phyloP scores from a whole-genome alignment of 2,797 vertebrate genomes.

The Argentina silus region DNA sequence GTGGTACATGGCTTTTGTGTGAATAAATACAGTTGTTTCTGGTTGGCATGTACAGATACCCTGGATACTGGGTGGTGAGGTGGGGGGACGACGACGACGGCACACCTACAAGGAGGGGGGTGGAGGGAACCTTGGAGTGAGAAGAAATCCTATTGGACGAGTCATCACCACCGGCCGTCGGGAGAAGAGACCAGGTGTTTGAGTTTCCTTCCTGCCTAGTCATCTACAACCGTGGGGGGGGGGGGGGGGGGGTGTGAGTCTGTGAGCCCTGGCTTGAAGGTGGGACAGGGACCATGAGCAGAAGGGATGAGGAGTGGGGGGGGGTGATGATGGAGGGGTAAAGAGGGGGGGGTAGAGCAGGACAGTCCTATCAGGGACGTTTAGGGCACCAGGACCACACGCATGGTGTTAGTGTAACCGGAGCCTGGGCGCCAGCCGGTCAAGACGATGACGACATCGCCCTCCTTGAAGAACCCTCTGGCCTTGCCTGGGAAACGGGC shows the following conservation, averaged over 20 bases:
- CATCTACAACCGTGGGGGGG: conserved; percentile 24
- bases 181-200: conserved; percentile 3
- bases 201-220: conserved; percentile 36
- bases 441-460: conserved; percentile 90
- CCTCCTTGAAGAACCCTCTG: conserved; percentile 93
- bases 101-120: neutral
- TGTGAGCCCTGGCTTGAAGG: conserved; percentile 29
- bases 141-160: conserved; percentile 29
- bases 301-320: conserved; percentile 34
- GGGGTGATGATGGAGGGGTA: conserved; percentile 23
- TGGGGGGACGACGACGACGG: no score
- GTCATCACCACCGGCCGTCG: conserved; percentile 26
- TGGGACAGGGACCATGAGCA: conserved; percentile 36
- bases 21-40: conserved; percentile 65
- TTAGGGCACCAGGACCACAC: conserved; percentile 91
- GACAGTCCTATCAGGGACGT: conserved; percentile 12
- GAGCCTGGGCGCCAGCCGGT: conserved; percentile 98
- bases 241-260: conserved; percentile 16
- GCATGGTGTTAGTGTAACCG: conserved; percentile 99
- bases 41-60: conserved; percentile 44
- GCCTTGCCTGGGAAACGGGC: conserved; percentile 83
- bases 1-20: conserved; percentile 17
- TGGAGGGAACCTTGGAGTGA: conserved; percentile 34
- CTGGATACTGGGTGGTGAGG: conserved; percentile 44
- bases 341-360: conserved; percentile 46